These are phyloP conservation scores for Abscondita cerata DNA, from an alignment of 2,888 invertebrate genomes.

Conservation along the genomic window DNA sequence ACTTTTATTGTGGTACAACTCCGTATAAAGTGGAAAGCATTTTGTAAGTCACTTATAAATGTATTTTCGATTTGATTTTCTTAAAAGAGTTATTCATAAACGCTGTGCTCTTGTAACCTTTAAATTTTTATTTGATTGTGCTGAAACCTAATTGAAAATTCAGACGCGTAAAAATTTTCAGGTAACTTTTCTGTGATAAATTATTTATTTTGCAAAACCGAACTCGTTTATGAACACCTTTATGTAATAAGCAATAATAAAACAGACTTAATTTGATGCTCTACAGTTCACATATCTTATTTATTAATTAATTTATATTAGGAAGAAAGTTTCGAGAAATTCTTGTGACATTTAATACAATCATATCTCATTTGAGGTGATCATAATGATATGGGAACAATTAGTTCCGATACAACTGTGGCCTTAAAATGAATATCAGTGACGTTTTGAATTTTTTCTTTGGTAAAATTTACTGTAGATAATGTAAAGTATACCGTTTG, in stretches of 20 bases:
- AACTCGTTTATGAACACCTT: conserved; percentile 20
- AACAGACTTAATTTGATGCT: not conserved
- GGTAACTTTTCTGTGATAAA: conserved; percentile 32
- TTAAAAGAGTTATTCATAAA: conserved; percentile 14
- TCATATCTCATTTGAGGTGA: conserved; percentile 45
- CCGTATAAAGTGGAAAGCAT: too few species aligned
- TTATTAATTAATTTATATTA: not conserved
- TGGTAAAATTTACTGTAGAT: conserved; percentile 41
- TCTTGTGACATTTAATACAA: conserved; percentile 38
- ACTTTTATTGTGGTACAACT: conserved; percentile 3
- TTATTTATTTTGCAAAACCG: conserved; percentile 28
- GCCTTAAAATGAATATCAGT: conserved; percentile 45
- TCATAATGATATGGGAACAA: conserved; percentile 42
- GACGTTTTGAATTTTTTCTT: conserved; percentile 39
- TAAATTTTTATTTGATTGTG: conserved; percentile 27
- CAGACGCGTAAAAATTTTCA: conserved; percentile 23
- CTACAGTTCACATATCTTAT: conserved; percentile 14
- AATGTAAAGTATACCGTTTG: conserved; percentile 16
- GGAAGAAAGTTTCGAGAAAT: conserved; percentile 2
- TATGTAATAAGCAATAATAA: conserved; percentile 9
- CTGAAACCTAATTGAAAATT: not conserved
- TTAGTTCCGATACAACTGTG: conserved; percentile 45
- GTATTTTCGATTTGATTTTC: conserved; percentile 1
- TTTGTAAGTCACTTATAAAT: conserved; percentile 1
- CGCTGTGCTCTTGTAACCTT: conserved; percentile 11